These are phyloP conservation scores for Quadroppia sp. DNA, from an alignment of 2,888 invertebrate genomes.

Conservation along the genomic window DNA sequence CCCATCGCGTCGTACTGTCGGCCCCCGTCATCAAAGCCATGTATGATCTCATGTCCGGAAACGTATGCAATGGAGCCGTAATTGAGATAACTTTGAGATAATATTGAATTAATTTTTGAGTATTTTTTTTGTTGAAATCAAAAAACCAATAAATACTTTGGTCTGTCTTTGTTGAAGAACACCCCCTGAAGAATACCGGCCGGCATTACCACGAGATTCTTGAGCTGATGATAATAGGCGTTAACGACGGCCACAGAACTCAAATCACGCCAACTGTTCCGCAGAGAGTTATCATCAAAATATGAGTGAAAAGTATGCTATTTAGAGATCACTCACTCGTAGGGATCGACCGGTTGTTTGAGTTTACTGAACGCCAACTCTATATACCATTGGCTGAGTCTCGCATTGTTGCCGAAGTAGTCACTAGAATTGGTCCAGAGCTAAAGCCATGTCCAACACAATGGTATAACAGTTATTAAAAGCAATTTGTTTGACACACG, in stretches of 20 bases:
- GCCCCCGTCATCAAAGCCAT: slow-evolving; percentile 57
- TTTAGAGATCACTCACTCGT: not conserved
- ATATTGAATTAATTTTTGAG: not conserved
- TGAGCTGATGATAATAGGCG: slow-evolving; percentile 77
- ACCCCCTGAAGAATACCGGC: slow-evolving; percentile 49
- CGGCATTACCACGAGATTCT: slow-evolving; percentile 66
- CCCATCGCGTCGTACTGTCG: slow-evolving; percentile 47
- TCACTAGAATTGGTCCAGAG: not conserved
- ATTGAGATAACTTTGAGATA: slow-evolving; percentile 46
- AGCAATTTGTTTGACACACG: too few species aligned
- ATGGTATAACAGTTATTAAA: too few species aligned
- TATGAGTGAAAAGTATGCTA: not conserved
- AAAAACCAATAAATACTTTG: slow-evolving; percentile 45
- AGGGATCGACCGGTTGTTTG: slow-evolving; percentile 5
- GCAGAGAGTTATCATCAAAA: not conserved
- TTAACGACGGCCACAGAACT: slow-evolving; percentile 78
- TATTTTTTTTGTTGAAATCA: not conserved
- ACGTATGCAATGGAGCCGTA: slow-evolving; percentile 72
- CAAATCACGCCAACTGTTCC: slow-evolving; percentile 67
- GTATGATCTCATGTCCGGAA: slow-evolving; percentile 87
- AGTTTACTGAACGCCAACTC: not conserved
- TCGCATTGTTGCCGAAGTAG: not conserved
- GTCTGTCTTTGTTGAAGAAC: slow-evolving; percentile 51
- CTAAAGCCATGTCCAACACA: not conserved
- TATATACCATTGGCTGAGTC: not conserved